Conservation (phyloP, 2,113 vertebrate genomes). For the Phalacrocorax carbo region DNA sequence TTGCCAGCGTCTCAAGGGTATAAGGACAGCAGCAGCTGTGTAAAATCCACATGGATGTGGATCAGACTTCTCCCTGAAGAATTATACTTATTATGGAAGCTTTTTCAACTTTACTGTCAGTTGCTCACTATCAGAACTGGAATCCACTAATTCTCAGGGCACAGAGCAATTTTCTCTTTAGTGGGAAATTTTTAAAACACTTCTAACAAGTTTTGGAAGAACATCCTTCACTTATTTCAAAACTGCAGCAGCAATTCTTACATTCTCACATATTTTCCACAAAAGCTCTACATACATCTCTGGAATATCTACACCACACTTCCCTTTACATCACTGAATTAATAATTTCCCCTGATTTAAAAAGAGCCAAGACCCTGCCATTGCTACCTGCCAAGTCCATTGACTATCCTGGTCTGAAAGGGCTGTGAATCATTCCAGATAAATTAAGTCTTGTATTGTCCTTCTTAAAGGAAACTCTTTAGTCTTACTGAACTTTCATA, state of each 20-base stretch:
- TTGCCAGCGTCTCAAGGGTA: not conserved
- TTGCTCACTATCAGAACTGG: not conserved
- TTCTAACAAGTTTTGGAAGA: not conserved
- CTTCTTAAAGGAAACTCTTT: not conserved
- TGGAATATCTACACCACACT: not conserved
- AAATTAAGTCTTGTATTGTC: not conserved
- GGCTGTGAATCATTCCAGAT: not conserved
- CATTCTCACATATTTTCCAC: not conserved
- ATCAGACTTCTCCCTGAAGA: not conserved
- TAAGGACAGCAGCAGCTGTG: not conserved
- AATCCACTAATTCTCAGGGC: not conserved
- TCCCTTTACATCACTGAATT: not conserved
- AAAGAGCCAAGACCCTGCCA: not conserved
- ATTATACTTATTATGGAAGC: not conserved
- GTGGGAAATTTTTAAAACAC: not conserved
- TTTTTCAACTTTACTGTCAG: not conserved
- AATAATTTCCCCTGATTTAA: not conserved
- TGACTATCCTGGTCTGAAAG: not conserved
- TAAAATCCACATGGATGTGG: not conserved
- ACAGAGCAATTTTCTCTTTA: not conserved
- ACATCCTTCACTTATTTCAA: not conserved
- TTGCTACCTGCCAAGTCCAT: not conserved
- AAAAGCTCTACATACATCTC: not conserved
- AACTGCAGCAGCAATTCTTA: not conserved
- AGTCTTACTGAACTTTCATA: not conserved